Evolutionary conservation across 2,888 invertebrate species (phyloP), one percentile per base, ranked within the genome.

Genomic region (Drosophila fulvimacula): DNA sequence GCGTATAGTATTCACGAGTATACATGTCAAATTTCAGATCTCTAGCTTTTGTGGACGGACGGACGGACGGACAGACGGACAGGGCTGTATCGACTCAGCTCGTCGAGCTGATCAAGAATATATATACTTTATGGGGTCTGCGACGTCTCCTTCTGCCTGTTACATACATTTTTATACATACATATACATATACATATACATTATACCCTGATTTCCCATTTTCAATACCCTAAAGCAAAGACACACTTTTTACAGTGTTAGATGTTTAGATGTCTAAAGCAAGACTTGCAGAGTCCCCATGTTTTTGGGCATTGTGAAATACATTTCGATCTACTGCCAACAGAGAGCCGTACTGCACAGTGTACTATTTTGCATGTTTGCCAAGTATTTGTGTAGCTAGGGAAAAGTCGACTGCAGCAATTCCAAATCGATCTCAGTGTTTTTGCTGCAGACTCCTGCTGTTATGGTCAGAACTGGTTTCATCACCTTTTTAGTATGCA

Each of bases 391-490:
- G 51, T 21, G 10, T 62, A 55, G 66, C 62, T 63, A 49, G 44
- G 63, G 68, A 69, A 69, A 72, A 48, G 41, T 58, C 48, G 27
- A 49, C n/a, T 27, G 36, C 15, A 48, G 51, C 61, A 62, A 71
- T 63, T 64, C 48, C 30, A 70, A 63, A 77, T 84, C 69, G 75
- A 81, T 73, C 69, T 81, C 44, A 24, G 46, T 3, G 41, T 19
- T 62, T 58, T 42, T 19, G 69, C 56, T 46, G 53, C 59, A 69
- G 63, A 44, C 79, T 79, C 73, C 74, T 84, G 44, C 58, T 49
- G 65, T 68, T 84, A 82, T 88, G 89, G 85, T 73, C 88, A 74
- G 79, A 83, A 84, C 83, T 69, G 88, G 83, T 83, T 83, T 89
- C 83, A 72, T 79, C 85, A 88, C 86, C 73, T 62, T 71, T 76